Evolutionary conservation across 2,888 invertebrate genomes (phyloP).

Genomic region (Theretra japonica): DNA sequence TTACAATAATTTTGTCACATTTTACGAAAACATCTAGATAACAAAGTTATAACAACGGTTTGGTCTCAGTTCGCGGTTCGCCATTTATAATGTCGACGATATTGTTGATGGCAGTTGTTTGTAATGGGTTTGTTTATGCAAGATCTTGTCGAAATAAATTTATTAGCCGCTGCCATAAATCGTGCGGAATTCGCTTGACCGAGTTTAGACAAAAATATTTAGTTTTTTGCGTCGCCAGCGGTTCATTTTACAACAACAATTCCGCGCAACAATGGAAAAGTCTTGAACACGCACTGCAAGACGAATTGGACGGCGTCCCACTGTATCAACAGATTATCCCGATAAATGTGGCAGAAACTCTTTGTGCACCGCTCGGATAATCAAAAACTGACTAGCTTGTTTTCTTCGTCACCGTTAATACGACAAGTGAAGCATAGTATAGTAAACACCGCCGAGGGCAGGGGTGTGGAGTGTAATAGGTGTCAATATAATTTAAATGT

Average conservation of each 20-base stretch:
- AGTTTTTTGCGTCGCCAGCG: not conserved
- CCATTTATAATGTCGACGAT: slow-evolving; percentile 34
- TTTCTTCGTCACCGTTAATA: not conserved
- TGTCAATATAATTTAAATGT: too few species aligned
- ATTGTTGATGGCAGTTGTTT: slow-evolving; percentile 36
- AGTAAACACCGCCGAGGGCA: too few species aligned
- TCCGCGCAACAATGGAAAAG: not conserved
- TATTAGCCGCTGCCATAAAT: slow-evolving; percentile 21
- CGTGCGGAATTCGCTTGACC: slow-evolving; percentile 6
- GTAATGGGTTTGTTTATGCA: slow-evolving; percentile 34
- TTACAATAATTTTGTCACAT: slow-evolving; percentile 36
- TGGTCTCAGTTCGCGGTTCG: slow-evolving; percentile 25
- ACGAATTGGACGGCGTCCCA: not conserved
- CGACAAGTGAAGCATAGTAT: too few species aligned
- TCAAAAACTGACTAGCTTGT: not conserved
- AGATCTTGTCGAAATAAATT: slow-evolving; percentile 25
- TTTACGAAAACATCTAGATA: slow-evolving; percentile 41
- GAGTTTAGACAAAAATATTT: slow-evolving; percentile 17
- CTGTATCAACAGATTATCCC: not conserved
- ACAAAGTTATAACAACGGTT: slow-evolving; percentile 36
- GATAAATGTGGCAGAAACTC: not conserved
- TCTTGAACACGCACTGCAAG: not conserved
- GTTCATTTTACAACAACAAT: slow-evolving; percentile 1
- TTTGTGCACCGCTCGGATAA: not conserved
- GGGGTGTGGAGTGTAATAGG: too few species aligned